Evolutionary conservation across 2,797 vertebrate genomes (phyloP).

Genomic region (Poecile montanus): DNA sequence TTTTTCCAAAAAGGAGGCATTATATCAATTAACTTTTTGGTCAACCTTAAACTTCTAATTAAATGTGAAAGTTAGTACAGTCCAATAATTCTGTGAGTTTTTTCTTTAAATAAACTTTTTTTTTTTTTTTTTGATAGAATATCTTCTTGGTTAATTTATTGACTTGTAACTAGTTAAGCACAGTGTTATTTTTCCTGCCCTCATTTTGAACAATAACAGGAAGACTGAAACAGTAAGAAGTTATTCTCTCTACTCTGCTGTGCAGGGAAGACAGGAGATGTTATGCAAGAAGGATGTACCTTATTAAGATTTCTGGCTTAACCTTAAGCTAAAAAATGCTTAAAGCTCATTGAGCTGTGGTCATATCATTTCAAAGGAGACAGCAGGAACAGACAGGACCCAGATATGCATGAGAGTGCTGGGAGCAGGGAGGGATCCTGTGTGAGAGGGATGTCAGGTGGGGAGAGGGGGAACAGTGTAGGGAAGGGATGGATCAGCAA

Average conservation of each 20-base stretch:
- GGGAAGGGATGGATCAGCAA: constrained; percentile 2
- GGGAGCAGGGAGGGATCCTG: background rate
- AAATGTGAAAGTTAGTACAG: background rate
- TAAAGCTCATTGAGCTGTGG: background rate
- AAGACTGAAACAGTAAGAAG: background rate
- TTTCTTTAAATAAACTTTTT: background rate
- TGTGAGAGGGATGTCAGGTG: background rate
- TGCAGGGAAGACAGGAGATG: background rate
- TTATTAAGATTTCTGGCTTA: background rate
- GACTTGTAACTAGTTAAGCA: background rate
- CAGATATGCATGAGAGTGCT: background rate
- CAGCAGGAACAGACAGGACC: background rate
- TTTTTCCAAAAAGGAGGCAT: background rate
- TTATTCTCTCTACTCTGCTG: background rate
- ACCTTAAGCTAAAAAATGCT: background rate
- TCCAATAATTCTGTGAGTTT: background rate
- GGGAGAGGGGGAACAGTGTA: background rate
- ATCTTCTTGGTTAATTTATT: background rate
- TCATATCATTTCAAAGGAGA: background rate
- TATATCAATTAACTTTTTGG: background rate
- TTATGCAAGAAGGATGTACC: background rate
- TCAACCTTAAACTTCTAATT: background rate
- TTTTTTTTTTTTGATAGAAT: background rate
- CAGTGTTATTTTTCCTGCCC: background rate
- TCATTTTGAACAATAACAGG: rapidly evolving